These are phyloP conservation scores for Coptodon rendalli DNA, from an alignment of 2,113 vertebrate genomes.

Conservation along the genomic window DNA sequence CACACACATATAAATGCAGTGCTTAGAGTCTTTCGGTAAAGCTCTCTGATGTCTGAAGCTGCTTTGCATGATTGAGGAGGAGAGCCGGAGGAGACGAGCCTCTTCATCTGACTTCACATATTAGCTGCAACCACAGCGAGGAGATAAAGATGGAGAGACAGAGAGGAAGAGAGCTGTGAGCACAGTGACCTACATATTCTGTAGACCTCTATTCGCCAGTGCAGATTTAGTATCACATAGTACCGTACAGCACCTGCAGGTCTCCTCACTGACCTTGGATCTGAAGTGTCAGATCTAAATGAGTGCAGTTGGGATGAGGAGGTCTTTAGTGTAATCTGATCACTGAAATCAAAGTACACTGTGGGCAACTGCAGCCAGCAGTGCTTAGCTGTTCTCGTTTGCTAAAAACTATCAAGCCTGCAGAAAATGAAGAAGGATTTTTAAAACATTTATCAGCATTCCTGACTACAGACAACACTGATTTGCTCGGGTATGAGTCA, in stretches of 20 bases:
- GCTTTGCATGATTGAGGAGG: conserved; percentile 55
- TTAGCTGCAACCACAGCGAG: conserved; percentile 28
- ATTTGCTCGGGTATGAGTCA: neutral
- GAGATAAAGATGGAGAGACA: conserved; percentile 6
- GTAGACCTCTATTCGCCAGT: neutral
- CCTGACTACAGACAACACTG: neutral
- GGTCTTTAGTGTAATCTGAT: neutral
- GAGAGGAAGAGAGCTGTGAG: conserved; percentile 22
- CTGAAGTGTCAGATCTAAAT: neutral
- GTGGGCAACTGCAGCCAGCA: neutral
- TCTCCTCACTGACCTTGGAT: conserved; percentile 23
- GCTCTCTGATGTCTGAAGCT: conserved; percentile 50
- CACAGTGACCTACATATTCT: conserved; percentile 64
- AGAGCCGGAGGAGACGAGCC: conserved; percentile 35
- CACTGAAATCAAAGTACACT: neutral
- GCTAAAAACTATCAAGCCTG: neutral
- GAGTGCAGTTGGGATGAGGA: neutral
- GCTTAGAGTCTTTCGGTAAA: neutral
- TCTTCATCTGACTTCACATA: conserved; percentile 57
- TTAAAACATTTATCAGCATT: neutral
- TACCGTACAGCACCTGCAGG: conserved; percentile 9
- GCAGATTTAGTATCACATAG: conserved; percentile 6
- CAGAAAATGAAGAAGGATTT: neutral
- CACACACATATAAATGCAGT: neutral
- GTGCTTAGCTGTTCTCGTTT: neutral